Evolutionary conservation across 2,797 vertebrate genomes (phyloP), one percentile per base, ranked within the genome.

Genomic region (Mycteria americana): DNA sequence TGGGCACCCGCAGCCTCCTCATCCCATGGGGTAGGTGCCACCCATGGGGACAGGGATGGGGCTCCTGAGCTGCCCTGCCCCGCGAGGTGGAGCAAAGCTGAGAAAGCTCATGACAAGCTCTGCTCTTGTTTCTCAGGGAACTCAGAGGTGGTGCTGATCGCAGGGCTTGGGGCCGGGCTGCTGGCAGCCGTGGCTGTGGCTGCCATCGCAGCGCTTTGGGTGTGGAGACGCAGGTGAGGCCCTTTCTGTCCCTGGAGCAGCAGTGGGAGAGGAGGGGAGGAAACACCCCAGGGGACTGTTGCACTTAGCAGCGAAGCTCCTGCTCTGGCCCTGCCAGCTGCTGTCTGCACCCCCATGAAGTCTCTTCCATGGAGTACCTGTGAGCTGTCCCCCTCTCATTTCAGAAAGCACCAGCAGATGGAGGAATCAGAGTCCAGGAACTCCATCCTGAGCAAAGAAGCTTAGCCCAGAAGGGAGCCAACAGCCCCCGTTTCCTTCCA

Each of bases 191-290:
- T 83, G 50, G 31, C 16, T 0, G 0, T 72, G 30, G 76, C 73
- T 86, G 60, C 64, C 31, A 5, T n/a, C 25, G 4, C 0, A 0
- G 28, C 6, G 3, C 11, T 80, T 50, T 91, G 64, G 37, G 8
- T 91, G n/a, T 67, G 90, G 77, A 96, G 56, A 85, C 12, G 7
- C 76, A 95, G 90, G 94, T 91, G 21, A 94, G 92, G 33, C 12
- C 21, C 12, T n/a, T 39, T 70, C 62, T 78, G 16, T 13, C 46
- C 23, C 5, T 1, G 9, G 11, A n/a, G 37, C 1, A 1, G 9
- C 59, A 57, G 14, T 33, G 41, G 72, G 45, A 88, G 50, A 68
- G 27, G 12, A 82, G 39, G 27, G 15, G 14, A 63, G 39, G 39
- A 68, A 54, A 73, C 30, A 25, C 27, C 37, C 27, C 2, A 4